phyloP scores from a whole-genome alignment of 2,888 invertebrate genomes.

The Anorthoa munda region DNA sequence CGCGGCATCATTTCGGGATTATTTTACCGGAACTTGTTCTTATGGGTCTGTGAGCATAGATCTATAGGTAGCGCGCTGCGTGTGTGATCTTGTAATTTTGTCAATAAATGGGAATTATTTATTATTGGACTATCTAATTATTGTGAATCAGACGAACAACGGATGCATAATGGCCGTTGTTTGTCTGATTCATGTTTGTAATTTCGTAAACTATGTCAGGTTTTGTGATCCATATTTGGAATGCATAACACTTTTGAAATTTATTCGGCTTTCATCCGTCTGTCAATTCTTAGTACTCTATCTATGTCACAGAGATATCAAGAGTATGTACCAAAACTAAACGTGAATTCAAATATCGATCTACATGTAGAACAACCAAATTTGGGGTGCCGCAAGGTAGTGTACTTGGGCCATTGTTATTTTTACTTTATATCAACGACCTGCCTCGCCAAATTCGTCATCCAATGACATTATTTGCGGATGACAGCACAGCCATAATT shows the following conservation, averaged over 20 bases:
- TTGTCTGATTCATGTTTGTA: neutral
- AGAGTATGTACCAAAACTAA: too few species aligned
- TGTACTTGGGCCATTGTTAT: too few species aligned
- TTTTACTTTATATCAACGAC: too few species aligned
- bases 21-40: neutral
- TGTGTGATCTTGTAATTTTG: neutral
- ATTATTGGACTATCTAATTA: neutral
- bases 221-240: neutral
- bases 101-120: neutral
- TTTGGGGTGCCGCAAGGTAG: too few species aligned
- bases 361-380: too few species aligned
- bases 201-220: constrained; percentile 1
- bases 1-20: too few species aligned
- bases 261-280: neutral
- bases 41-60: neutral
- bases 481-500: too few species aligned
- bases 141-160: neutral
- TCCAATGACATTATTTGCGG: too few species aligned
- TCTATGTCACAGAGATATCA: too few species aligned
- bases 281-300: too few species aligned
- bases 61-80: neutral
- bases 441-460: too few species aligned
- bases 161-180: neutral
- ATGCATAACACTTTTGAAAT: neutral
- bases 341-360: too few species aligned